Percentiles rank a stretch among this genome's conserved stretches.
Evolutionary conservation across 2,113 vertebrate genomes (phyloP).

Genomic region (Anhinga anhinga): DNA sequence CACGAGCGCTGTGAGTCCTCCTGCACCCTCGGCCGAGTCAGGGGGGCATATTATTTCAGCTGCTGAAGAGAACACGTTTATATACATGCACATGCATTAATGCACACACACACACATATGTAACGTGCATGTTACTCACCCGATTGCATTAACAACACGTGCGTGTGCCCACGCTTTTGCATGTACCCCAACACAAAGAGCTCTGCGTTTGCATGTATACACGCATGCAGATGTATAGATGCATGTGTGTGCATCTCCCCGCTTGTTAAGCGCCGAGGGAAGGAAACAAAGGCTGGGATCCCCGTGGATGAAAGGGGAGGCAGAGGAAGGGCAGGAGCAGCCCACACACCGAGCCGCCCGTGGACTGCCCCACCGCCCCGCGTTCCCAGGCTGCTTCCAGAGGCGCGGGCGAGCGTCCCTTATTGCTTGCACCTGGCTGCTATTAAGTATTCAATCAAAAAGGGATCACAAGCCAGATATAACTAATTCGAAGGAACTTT

Average conservation of each 20-base stretch:
- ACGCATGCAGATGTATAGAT: rapidly evolving
- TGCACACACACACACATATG: neutral
- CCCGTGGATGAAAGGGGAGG: neutral
- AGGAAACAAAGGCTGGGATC: neutral
- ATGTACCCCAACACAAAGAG: rapidly evolving
- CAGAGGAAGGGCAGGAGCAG: conserved; percentile 51
- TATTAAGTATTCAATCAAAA: conserved; percentile 73
- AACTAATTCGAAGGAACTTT: conserved; percentile 65
- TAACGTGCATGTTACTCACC: rapidly evolving
- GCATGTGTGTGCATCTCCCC: neutral
- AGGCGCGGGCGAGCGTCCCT: neutral
- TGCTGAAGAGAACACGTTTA: neutral
- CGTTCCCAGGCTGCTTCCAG: conserved; percentile 54
- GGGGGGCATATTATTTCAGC: neutral
- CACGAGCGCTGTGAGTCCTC: rapidly evolving
- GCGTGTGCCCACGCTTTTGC: rapidly evolving
- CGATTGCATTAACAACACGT: rapidly evolving
- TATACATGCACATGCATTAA: neutral
- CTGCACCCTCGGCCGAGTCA: neutral
- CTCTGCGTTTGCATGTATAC: rapidly evolving
- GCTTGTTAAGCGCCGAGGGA: neutral
- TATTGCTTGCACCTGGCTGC: conserved; percentile 69
- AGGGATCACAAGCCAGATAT: conserved; percentile 69
- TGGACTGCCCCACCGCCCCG: conserved; percentile 17
- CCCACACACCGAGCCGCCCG: conserved; percentile 52